Evolutionary conservation across 2,113 vertebrate genomes (phyloP).

Genomic region (Psittacara wagleri): DNA sequence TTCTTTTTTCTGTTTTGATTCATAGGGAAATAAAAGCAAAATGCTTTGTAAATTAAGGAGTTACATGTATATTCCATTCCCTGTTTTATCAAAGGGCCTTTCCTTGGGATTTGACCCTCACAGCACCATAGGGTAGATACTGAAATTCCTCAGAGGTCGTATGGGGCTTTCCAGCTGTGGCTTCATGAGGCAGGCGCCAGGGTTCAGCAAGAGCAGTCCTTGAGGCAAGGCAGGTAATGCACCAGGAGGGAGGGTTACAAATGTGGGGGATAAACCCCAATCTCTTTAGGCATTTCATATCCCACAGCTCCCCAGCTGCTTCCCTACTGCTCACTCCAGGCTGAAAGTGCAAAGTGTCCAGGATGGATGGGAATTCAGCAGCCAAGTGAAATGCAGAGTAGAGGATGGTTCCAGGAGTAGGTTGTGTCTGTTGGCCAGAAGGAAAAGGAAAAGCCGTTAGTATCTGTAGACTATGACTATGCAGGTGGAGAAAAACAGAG

Average conservation of each 20-base stretch:
- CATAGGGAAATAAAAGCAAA: not conserved
- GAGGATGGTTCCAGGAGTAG: not conserved
- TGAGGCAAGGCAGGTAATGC: not conserved
- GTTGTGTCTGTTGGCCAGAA: not conserved
- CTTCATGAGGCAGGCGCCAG: not conserved
- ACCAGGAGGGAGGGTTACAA: not conserved
- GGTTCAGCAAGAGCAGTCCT: not conserved
- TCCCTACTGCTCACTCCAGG: not conserved
- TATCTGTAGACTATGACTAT: not conserved
- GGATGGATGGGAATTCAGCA: not conserved
- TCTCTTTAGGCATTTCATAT: not conserved
- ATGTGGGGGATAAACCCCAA: not conserved
- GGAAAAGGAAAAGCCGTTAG: not conserved
- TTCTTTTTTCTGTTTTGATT: not conserved
- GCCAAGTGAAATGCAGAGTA: not conserved
- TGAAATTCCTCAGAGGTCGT: not conserved
- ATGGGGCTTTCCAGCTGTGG: not conserved
- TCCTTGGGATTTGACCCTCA: not conserved
- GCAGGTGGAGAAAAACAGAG: not conserved
- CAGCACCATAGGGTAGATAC: not conserved
- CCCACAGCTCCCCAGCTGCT: not conserved
- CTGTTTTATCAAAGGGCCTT: not conserved
- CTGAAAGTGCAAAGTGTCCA: not conserved
- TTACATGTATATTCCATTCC: not conserved
- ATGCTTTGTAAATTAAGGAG: not conserved